Conservation (phyloP, 2,888 invertebrate species). For the Drosophila kanekoi region DNA sequence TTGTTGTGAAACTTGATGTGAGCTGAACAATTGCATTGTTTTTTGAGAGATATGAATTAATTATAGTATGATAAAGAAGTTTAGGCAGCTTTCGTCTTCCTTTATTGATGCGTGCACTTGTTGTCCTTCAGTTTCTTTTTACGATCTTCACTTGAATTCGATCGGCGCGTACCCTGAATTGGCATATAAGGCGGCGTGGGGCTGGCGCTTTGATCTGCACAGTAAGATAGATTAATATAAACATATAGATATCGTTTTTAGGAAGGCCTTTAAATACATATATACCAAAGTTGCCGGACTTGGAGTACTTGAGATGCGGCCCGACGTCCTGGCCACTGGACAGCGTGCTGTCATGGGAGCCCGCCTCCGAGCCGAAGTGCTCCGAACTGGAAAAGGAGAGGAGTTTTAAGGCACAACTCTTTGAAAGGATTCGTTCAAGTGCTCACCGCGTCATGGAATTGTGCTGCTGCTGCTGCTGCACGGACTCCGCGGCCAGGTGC, state of each 20-base stretch:
- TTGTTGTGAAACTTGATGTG: slow-evolving; percentile 26
- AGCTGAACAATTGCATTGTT: slow-evolving; percentile 72
- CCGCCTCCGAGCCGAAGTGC: slow-evolving; percentile 80
- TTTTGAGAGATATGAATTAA: slow-evolving; percentile 18
- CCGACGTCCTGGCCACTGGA: slow-evolving; percentile 74
- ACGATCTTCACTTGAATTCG: slow-evolving; percentile 88
- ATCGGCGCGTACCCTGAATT: slow-evolving; percentile 90
- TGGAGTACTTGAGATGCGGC: slow-evolving; percentile 81
- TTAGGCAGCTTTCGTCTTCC: slow-evolving; percentile 73
- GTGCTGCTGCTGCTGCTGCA: slow-evolving; percentile 64
- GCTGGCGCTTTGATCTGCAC: slow-evolving; percentile 85
- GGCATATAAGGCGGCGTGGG: slow-evolving; percentile 91
- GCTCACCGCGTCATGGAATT: slow-evolving; percentile 82
- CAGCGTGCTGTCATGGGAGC: slow-evolving; percentile 79
- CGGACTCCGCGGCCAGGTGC: slow-evolving; percentile 72
- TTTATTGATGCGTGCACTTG: slow-evolving; percentile 87
- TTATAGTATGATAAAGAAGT: too few relatives aligned
- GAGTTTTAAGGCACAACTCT: background rate
- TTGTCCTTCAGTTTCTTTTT: slow-evolving; percentile 87
- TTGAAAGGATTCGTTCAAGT: fast-evolving
- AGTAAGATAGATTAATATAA: slow-evolving; percentile 18
- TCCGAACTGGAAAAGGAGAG: slow-evolving; percentile 69
- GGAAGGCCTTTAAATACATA: slow-evolving; percentile 74
- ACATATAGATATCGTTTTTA: background rate
- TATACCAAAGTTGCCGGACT: slow-evolving; percentile 83